These are phyloP conservation scores for Leptopilina clavipes DNA, from an alignment of 1,140 invertebrate species.

Conservation along the genomic window DNA sequence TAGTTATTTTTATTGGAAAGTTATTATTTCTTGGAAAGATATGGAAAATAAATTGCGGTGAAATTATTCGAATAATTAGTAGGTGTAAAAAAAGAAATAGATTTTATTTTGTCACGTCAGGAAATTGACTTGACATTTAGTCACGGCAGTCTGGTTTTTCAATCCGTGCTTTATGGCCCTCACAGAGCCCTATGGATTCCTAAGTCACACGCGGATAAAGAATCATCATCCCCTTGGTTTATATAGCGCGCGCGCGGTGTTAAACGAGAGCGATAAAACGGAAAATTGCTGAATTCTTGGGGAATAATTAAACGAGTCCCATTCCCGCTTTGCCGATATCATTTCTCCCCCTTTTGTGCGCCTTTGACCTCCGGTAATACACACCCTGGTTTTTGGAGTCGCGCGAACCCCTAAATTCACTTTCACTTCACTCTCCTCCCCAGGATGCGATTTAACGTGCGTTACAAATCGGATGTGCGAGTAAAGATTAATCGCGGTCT, in stretches of 20 bases:
- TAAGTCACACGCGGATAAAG: conserved; percentile 35
- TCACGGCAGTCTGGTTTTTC: conserved; percentile 28
- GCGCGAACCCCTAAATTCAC: conserved; percentile 38
- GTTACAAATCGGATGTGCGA: conserved; percentile 57
- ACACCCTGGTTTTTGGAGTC: conserved; percentile 22
- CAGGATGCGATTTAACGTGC: conserved; percentile 36
- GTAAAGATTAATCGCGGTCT: conserved; percentile 2
- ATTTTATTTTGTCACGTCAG: neutral
- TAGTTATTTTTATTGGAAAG: no score
- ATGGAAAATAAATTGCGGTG: no score
- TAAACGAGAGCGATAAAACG: conserved; percentile 58
- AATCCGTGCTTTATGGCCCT: conserved; percentile 37
- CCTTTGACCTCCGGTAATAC: neutral
- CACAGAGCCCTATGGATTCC: neutral
- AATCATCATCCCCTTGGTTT: conserved; percentile 20
- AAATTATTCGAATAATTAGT: neutral
- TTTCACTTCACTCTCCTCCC: conserved; percentile 38
- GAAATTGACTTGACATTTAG: conserved; percentile 6
- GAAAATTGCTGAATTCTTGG: conserved; percentile 66
- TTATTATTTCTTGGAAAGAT: no score
- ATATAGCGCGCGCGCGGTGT: neutral
- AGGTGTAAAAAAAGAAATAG: neutral
- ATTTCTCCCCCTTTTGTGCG: neutral
- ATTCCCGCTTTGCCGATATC: conserved; percentile 36
- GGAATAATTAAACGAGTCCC: conserved; percentile 63